phyloP scores from a whole-genome alignment of 2,797 vertebrate genomes.

The Sebastes matsubarae region DNA sequence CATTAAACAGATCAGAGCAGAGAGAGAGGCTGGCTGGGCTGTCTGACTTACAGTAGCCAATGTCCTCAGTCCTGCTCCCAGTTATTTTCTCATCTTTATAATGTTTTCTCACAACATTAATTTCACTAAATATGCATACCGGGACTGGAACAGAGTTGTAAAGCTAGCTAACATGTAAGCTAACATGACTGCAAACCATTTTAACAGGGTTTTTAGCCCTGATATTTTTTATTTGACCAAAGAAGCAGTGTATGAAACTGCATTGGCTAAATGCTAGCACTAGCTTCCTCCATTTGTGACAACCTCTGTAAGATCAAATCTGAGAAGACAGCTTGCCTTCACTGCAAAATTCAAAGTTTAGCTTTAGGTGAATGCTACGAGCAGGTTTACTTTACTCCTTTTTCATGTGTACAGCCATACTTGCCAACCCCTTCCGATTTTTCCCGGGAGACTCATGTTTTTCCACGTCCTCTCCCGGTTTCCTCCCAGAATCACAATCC shows the following conservation, averaged over 20 bases:
- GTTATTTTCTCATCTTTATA: background rate
- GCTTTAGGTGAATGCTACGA: background rate
- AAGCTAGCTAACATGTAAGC: background rate
- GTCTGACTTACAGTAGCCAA: background rate
- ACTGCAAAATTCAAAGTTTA: background rate
- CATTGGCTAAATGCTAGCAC: background rate
- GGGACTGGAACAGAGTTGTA: background rate
- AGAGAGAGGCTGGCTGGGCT: background rate
- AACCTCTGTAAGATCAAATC: background rate
- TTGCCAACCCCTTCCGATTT: too few relatives aligned
- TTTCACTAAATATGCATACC: background rate
- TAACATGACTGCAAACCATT: background rate
- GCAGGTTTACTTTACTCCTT: background rate
- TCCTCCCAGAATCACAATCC: too few relatives aligned
- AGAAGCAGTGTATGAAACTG: background rate
- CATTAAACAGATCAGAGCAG: background rate
- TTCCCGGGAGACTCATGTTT: too few relatives aligned
- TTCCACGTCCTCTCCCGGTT: too few relatives aligned
- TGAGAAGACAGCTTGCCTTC: background rate
- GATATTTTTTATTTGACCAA: background rate
- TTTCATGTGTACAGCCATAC: rapidly evolving
- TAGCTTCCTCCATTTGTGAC: background rate
- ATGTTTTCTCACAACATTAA: background rate
- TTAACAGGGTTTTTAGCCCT: background rate
- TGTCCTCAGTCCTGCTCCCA: background rate